Base-by-base conservation (phyloP, 2,113 vertebrate genomes). In the Eidolon helvum region DNA sequence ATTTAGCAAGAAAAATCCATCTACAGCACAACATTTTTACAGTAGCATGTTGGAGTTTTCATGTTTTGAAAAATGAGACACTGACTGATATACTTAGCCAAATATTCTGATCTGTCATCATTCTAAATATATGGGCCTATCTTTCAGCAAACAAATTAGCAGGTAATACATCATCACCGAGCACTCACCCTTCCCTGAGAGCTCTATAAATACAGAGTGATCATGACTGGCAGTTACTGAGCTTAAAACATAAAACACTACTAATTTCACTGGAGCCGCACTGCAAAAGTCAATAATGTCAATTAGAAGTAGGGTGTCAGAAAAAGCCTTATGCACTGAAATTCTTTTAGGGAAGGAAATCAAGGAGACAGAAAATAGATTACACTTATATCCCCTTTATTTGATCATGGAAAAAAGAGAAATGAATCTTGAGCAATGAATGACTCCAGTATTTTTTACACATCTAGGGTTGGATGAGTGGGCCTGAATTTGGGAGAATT, bases 101-200 rank as follows among this genome's bases (percentile, higher is more conserved):
- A 98, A 96, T 97, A 97, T 96, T 96, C 96, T 97, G 91, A 98
- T 94, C 97, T 96, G 95, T 98, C 97, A 94, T 96, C 97, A 90
- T 97, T 93, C 94, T 90, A 97, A 98, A 97, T 97, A 97, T 95
- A 97, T 68, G 75, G 83, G 43, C 75, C 95, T 94, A 93, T 97
- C 97, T 97, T 98, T 98, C 97, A 96, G 90, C 95, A 97, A 96
- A 97, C 96, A 98, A 96, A 97, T 96, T 97, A 97, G 90, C 89
- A 94, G 93, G 96, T 94, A 95, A 96, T 97, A 87, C 91, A 96
- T 97, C 96, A 91, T 65, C 89, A 61, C 86, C 14, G 69, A 94
- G 63, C 1, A 2, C 33, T 93, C 77, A 93, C 61, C 40, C 92
- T 86, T 94, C 88, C 88, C 77, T 91, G 63, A 92, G 90, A 87